Evolutionary conservation across 2,797 vertebrate genomes (phyloP).

Genomic region (Erpetoichthys calabaricus): DNA sequence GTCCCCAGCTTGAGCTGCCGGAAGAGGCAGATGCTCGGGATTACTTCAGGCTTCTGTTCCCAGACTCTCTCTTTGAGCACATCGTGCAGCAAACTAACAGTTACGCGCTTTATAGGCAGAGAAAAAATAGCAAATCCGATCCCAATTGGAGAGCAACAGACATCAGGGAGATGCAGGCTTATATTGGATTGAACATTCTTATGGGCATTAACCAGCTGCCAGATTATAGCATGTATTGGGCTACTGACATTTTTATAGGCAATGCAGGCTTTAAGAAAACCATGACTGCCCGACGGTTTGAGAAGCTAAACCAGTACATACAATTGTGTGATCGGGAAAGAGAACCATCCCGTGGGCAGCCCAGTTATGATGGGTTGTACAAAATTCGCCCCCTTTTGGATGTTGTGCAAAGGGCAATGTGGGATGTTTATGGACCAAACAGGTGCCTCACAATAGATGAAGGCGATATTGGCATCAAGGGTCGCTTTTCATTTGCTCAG

Average conservation of each 20-base stretch:
- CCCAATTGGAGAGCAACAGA: constrained; percentile 66
- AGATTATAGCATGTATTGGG: constrained; percentile 67
- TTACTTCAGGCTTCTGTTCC: constrained; percentile 74
- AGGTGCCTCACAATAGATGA: constrained; percentile 60
- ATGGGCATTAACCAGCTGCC: constrained; percentile 73
- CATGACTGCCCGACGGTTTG: constrained; percentile 60
- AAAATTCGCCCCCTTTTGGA: constrained; percentile 61
- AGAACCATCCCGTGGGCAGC: constrained; percentile 50
- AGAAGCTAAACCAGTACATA: constrained; percentile 63
- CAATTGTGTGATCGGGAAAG: constrained; percentile 58
- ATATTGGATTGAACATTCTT: constrained; percentile 60
- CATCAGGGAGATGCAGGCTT: constrained; percentile 61
- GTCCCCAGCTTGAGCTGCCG: constrained; percentile 65
- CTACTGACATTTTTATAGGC: constrained; percentile 67
- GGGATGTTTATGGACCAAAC: constrained; percentile 55
- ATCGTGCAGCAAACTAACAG: constrained; percentile 77
- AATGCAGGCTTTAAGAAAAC: constrained; percentile 67
- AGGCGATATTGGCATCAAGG: constrained; percentile 47
- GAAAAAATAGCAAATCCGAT: constrained; percentile 58
- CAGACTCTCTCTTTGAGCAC: constrained; percentile 71
- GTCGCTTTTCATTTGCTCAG: constrained; percentile 54
- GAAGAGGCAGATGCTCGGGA: constrained; percentile 65
- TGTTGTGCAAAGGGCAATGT: constrained; percentile 59
- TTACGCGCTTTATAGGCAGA: constrained; percentile 70
- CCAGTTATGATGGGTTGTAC: constrained; percentile 57